Evolutionary conservation across 2,888 invertebrate species (phyloP).

Genomic region (Lordiphosa andalusiaca): DNA sequence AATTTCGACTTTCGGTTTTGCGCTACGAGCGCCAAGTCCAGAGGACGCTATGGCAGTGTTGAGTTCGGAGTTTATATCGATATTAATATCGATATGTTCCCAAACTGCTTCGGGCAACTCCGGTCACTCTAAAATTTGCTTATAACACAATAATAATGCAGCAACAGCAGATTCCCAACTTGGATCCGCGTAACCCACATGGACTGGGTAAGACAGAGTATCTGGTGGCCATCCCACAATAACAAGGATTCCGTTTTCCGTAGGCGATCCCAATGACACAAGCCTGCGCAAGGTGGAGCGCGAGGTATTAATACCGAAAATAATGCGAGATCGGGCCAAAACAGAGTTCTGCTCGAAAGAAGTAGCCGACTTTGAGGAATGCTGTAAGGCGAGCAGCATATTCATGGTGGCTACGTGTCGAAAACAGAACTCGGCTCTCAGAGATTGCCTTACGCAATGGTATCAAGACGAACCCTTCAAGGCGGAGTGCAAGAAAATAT

Average conservation of each 20-base stretch:
- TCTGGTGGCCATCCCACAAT: too few relatives aligned
- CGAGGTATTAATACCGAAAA: conserved; percentile 93
- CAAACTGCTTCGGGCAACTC: too few relatives aligned
- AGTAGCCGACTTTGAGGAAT: conserved; percentile 86
- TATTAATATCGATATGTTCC: too few relatives aligned
- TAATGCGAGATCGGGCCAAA: conserved; percentile 91
- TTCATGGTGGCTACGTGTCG: conserved; percentile 89
- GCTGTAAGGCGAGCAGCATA: conserved; percentile 86
- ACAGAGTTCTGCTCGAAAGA: conserved; percentile 88
- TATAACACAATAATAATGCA: conserved; percentile 39
- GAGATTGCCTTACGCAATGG: conserved; percentile 88
- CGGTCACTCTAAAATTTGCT: conserved; percentile 26
- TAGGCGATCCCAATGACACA: conserved; percentile 83
- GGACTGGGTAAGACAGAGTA: conserved; percentile 66
- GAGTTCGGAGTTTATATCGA: conserved; percentile 2
- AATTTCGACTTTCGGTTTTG: neutral
- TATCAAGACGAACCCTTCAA: conserved; percentile 88
- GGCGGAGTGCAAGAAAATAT: conserved; percentile 87
- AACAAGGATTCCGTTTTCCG: neutral
- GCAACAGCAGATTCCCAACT: conserved; percentile 11
- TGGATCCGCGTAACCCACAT: conserved; percentile 74
- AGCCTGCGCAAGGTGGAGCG: conserved; percentile 92
- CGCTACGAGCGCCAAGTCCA: conserved; percentile 58
- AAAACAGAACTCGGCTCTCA: conserved; percentile 85
- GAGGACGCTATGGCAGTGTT: conserved; percentile 47